Evolutionary conservation across 2,797 vertebrate genomes (phyloP).

Genomic region (Alfaro cultratus): DNA sequence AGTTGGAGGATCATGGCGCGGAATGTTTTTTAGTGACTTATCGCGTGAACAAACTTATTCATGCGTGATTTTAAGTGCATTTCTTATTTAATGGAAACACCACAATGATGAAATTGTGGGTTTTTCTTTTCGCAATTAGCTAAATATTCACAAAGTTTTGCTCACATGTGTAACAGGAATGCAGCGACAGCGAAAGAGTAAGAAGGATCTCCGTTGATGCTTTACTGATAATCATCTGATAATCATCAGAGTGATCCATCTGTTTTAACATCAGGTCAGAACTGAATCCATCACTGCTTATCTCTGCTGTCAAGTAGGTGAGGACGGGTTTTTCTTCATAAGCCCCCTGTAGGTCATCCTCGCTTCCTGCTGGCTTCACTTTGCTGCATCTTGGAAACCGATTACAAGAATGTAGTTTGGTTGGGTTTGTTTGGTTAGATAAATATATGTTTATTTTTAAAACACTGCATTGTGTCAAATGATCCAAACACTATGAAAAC

Average conservation of each 20-base stretch:
- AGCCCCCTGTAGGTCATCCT: conserved; percentile 29
- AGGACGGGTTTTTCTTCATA: conserved; percentile 51
- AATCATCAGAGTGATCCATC: conserved; percentile 59
- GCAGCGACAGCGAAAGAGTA: conserved; percentile 26
- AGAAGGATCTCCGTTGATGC: conserved; percentile 35
- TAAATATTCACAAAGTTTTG: no score
- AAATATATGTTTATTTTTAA: conserved; percentile 2
- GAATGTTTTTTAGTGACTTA: no score
- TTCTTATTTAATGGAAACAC: no score
- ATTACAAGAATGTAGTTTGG: conserved; percentile 40
- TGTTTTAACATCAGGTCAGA: conserved; percentile 66
- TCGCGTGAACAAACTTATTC: no score
- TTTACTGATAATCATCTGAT: conserved; percentile 68
- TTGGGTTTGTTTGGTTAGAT: not conserved
- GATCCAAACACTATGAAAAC: no score
- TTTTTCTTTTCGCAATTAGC: no score
- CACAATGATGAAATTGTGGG: no score
- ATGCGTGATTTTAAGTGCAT: no score
- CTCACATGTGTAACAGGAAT: no score
- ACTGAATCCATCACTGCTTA: conserved; percentile 68
- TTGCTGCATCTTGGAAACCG: conserved; percentile 42
- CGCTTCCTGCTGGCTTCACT: conserved; percentile 28
- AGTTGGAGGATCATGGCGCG: no score
- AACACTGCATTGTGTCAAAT: not conserved
- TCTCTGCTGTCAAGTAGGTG: conserved; percentile 66